Evolutionary conservation across 2,888 invertebrate species (phyloP), one percentile per base, ranked within the genome.

Genomic region (Sphaerophoria taeniata): DNA sequence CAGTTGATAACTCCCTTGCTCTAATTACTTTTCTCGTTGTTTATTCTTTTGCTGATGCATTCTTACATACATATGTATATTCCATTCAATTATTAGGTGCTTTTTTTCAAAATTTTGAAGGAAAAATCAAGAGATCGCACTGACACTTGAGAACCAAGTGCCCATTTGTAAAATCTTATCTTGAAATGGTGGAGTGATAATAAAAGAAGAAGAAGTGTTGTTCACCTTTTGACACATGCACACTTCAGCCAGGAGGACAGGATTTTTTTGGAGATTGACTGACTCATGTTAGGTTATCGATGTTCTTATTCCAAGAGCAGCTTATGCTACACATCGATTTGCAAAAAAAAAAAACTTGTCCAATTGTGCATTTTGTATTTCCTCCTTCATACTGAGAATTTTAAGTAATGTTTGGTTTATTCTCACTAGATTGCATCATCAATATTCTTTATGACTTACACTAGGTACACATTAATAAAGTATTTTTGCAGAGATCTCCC

Each of bases 211-310:
- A 45, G 56, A 61, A 67, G 56, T 80, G 76, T 81, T 81, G 81
- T 85, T 85, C 85, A 85, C 81, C 81, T 85, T 58, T 76, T 16
- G 55, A 43, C n/a, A 53, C 43, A 67, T 31, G 33, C 51, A 67
- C 31, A 43, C n/a, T n/a, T 6, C 14, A 73, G 24, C 36, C 16
- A 16, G 39, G 24, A 14, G 9, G 16, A 65, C 51, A 72, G 51
- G 43, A 69, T 70, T 69, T 74, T 70, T 67, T 39, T n/a, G 33
- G 56, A 69, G 56, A 82, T 45, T 78, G 78, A 74, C 51, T 78
- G 74, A 78, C 39, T 65, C 65, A n/a, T n/a, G n/a, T n/a, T n/a
- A n/a, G n/a, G n/a, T n/a, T n/a, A n/a, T n/a, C n/a, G n/a, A n/a
- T n/a, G n/a, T n/a, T n/a, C n/a, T n/a, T n/a, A n/a, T n/a, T n/a